Percentiles rank a stretch among this genome's conserved stretches.
Conservation (phyloP, 2,888 invertebrate genomes). For the Folsomia manolachei region DNA sequence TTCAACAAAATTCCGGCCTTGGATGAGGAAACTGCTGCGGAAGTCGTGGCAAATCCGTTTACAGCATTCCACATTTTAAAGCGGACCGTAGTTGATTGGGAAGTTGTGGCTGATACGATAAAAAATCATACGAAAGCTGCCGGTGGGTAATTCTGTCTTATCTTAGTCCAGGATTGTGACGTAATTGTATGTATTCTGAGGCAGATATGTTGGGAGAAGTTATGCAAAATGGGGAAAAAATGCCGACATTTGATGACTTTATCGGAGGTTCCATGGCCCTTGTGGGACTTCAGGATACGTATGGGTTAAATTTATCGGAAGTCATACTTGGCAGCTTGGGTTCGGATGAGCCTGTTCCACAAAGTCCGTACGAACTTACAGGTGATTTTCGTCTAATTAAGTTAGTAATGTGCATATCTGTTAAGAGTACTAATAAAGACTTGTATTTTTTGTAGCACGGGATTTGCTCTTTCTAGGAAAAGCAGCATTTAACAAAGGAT, state of each 20-base stretch:
- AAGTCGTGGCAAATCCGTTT: conserved; percentile 52
- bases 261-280: conserved; percentile 52
- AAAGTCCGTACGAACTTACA: conserved; percentile 44
- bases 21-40: conserved; percentile 24
- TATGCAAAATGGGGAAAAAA: conserved; percentile 40
- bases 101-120: conserved; percentile 50
- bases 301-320: conserved; percentile 49
- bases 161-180: background rate
- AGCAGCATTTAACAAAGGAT: conserved; percentile 53
- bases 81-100: conserved; percentile 53
- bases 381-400: conserved; percentile 31
- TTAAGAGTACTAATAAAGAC: no score
- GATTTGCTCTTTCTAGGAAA: conserved; percentile 54
- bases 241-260: conserved; percentile 51
- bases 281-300: conserved; percentile 51
- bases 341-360: conserved; percentile 28
- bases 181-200: conserved; percentile 8
- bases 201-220: conserved; percentile 44
- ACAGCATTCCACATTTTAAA: conserved; percentile 53
- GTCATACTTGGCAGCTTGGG: conserved; percentile 50
- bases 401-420: background rate
- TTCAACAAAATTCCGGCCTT: conserved; percentile 42
- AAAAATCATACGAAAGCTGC: conserved; percentile 43
- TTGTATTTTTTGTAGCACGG: conserved; percentile 51
- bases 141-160: conserved; percentile 25